A percentile compares a stretch with the other conserved stretches of the same genome.
Conservation (phyloP, 2,113 vertebrate genomes). For the Tragelaphus buxtoni region DNA sequence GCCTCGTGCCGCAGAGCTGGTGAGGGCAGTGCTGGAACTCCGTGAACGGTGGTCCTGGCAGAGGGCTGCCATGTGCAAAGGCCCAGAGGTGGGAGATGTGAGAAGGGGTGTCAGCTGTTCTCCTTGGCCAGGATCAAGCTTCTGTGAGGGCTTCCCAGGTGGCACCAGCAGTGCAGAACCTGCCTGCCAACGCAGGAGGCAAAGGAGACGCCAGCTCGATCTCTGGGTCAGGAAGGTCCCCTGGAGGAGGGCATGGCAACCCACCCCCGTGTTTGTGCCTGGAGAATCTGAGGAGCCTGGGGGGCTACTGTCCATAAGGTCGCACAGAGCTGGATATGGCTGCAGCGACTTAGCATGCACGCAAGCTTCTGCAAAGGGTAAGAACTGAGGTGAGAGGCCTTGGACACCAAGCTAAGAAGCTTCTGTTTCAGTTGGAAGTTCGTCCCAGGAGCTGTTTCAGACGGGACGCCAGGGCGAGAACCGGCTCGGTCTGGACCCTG, state of each 20-base stretch:
- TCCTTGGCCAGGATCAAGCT: background rate
- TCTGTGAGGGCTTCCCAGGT: background rate
- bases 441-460: background rate
- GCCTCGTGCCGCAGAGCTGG: background rate
- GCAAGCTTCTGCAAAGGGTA: background rate
- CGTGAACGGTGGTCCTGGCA: no score
- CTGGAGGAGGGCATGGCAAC: background rate
- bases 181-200: background rate
- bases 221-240: background rate
- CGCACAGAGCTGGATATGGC: background rate
- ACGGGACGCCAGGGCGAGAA: background rate
- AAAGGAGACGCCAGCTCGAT: fast-evolving
- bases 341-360: background rate
- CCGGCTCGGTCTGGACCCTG: no score
- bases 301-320: background rate
- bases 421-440: background rate
- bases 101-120: background rate
- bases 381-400: background rate
- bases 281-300: background rate
- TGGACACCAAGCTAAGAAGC: background rate
- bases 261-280: background rate
- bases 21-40: background rate
- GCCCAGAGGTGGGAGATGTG: background rate
- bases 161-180: background rate
- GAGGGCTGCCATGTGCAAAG: background rate